Evolutionary conservation across 2,797 vertebrate species (phyloP).

Genomic region (Pangasius krempfi): DNA sequence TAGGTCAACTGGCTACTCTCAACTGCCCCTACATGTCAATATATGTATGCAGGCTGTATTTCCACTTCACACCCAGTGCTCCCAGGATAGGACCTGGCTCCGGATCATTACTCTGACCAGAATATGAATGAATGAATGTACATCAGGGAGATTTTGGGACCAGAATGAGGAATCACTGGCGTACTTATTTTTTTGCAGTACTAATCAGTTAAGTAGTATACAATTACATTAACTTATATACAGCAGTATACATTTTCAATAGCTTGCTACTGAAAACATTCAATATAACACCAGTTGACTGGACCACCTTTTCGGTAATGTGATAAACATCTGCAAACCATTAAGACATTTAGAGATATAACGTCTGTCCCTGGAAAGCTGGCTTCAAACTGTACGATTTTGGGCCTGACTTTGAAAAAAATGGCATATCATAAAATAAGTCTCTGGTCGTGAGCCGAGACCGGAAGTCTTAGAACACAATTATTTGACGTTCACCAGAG

Average conservation of each 20-base stretch:
- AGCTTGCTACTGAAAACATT: background rate
- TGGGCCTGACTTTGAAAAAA: too few species aligned
- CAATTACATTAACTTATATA: too few species aligned
- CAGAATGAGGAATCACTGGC: background rate
- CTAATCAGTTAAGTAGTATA: background rate
- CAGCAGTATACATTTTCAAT: too few species aligned
- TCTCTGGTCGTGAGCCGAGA: too few species aligned
- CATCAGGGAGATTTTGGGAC: background rate
- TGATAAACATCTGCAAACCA: too few species aligned
- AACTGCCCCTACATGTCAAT: background rate
- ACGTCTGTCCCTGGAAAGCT: too few species aligned
- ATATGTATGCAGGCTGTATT: background rate
- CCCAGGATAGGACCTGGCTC: background rate
- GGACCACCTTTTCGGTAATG: background rate
- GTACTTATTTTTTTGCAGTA: background rate
- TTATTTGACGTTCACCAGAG: too few species aligned
- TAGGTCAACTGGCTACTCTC: too few species aligned
- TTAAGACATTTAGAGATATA: too few species aligned
- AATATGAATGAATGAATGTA: background rate
- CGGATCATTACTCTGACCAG: background rate
- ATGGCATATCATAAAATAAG: too few species aligned
- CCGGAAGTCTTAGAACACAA: too few species aligned
- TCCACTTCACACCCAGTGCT: background rate
- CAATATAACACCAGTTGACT: background rate
- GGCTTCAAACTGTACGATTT: too few species aligned